phyloP scores from a whole-genome alignment of 2,113 vertebrate species.

The Phrynosoma blainvillii region DNA sequence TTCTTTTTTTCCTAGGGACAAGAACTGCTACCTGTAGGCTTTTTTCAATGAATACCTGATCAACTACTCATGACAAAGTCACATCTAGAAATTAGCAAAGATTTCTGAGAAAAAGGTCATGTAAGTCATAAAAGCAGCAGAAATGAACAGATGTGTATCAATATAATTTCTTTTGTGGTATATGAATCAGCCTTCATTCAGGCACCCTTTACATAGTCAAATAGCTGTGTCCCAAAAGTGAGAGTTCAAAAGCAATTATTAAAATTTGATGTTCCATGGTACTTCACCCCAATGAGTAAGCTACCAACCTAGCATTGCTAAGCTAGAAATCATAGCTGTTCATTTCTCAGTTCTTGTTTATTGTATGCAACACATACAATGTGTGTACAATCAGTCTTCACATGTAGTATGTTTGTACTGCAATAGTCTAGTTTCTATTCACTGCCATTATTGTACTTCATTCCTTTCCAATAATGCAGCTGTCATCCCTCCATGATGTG shows the following conservation, averaged over 20 bases:
- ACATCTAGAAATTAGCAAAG: not conserved
- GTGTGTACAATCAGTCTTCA: too few species aligned
- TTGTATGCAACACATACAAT: not conserved
- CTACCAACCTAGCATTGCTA: slow-evolving; percentile 45
- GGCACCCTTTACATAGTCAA: slow-evolving; percentile 18
- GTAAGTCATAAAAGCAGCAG: not conserved
- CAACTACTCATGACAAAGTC: not conserved
- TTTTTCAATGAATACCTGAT: not conserved
- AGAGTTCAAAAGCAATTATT: slow-evolving; percentile 53
- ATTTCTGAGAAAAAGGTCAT: not conserved
- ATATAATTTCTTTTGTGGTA: not conserved
- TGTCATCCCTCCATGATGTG: not conserved
- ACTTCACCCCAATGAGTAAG: not conserved
- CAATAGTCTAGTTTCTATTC: not conserved
- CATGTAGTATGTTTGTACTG: not conserved
- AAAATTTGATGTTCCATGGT: slow-evolving; percentile 39
- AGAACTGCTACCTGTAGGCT: not conserved
- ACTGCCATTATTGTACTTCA: not conserved
- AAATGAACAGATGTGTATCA: slow-evolving; percentile 6
- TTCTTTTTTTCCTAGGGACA: not conserved
- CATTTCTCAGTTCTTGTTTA: slow-evolving; percentile 45
- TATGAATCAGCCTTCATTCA: not conserved
- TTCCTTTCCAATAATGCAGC: not conserved
- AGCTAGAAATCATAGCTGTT: not conserved
- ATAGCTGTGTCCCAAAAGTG: slow-evolving; percentile 54